A percentile compares a stretch with the other conserved stretches of the same genome.
These are phyloP conservation scores for Parthenolecanium corni DNA, from an alignment of 2,888 invertebrate species.

Conservation along the genomic window DNA sequence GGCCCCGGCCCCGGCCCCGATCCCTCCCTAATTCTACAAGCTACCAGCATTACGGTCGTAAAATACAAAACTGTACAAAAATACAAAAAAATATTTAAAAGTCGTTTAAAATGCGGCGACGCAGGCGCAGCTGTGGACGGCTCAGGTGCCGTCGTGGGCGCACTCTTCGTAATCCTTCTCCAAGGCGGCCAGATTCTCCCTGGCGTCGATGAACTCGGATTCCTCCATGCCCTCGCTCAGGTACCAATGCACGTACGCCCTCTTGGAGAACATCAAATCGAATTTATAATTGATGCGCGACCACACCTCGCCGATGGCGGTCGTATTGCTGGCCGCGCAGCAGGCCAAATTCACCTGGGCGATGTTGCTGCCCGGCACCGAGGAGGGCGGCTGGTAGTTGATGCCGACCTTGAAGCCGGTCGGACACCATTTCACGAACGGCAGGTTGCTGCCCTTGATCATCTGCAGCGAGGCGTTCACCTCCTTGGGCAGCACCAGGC, in stretches of 20 bases:
- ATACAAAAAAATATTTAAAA: too few relatives aligned
- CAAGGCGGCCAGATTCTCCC: slow-evolving; percentile 7
- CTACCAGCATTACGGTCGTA: too few relatives aligned
- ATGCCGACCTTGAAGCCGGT: slow-evolving; percentile 16
- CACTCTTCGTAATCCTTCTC: slow-evolving; percentile 16
- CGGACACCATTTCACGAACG: slow-evolving; percentile 14
- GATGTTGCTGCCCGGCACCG: slow-evolving; percentile 6
- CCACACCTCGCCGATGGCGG: slow-evolving; percentile 14
- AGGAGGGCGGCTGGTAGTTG: slow-evolving; percentile 10
- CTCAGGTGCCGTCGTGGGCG: not conserved
- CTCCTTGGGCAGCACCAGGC: slow-evolving; percentile 9
- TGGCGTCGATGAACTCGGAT: not conserved
- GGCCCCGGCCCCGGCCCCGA: too few relatives aligned
- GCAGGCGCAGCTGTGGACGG: too few relatives aligned
- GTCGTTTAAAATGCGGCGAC: too few relatives aligned
- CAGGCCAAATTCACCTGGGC: slow-evolving; percentile 4
- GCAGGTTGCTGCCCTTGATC: slow-evolving; percentile 5
- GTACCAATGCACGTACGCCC: slow-evolving; percentile 17
- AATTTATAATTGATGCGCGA: slow-evolving; percentile 11
- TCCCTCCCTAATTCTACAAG: too few relatives aligned
- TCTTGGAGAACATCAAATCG: slow-evolving; percentile 15
- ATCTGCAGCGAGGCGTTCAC: slow-evolving; percentile 3
- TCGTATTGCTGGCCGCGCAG: slow-evolving; percentile 12
- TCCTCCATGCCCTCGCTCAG: slow-evolving; percentile 13
- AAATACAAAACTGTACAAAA: too few relatives aligned